Base-by-base conservation (phyloP, 2,797 vertebrate species). In the Phylloscopus collybita region DNA sequence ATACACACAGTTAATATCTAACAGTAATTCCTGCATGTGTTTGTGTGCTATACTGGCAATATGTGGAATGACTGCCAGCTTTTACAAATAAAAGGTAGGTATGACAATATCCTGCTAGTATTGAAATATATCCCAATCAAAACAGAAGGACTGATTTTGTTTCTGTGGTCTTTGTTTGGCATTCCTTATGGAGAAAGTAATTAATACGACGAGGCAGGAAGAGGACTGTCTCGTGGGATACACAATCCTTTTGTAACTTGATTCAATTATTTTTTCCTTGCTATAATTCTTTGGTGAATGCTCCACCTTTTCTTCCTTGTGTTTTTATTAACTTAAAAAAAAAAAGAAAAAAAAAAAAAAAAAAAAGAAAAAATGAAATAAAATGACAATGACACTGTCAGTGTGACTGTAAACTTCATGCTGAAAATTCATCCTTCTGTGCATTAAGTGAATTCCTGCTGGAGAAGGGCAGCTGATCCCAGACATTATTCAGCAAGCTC, bases 371-470 rank as follows among this genome's bases (percentile, higher is more conserved):
- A 3, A 6, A 42, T 80, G 64, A 89, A 92, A 88, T 29, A 91
- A 57, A 93, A 96, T 86, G 54, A 88, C 94, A 97, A 92, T 94
- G 74, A 42, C 74, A 83, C 78, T 96, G 92, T 73, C 86, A 65
- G 30, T 42, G 56, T 71, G 74, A 91, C 85, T 72, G 64, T 84
- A 95, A 93, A 91, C 62, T 91, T 90, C 40, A 88, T 56, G 66
- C 94, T 88, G 96, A 83, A 97, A 96, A 97, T 95, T 92, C 32
- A 32, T 80, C 93, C 89, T 92, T 95, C 85, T 84, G 82, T 3
- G 13, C 15, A 25, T 81, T 91, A 88, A 94, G 84, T 80, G 57
- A 88, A 65, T 85, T 87, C 79, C 76, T 82, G 61, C 73, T 94
- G 70, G 88, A 93, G 96, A 93, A 93, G 80, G 94, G 93, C 90